Conservation (phyloP, 2,888 invertebrate genomes). For the Gymnocheta viridis region DNA sequence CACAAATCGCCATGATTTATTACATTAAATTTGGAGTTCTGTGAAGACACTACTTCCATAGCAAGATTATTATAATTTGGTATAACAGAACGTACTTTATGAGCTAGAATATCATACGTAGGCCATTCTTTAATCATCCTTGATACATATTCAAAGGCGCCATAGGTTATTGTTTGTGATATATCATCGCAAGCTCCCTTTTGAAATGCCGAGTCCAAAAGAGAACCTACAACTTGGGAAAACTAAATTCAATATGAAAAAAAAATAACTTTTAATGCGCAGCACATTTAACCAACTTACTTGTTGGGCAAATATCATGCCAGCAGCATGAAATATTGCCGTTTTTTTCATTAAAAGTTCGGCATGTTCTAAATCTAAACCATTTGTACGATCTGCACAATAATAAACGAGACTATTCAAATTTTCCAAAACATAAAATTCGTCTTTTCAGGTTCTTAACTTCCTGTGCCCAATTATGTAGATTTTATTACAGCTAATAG, state of each 20-base stretch:
- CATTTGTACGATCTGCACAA: slow-evolving; percentile 82
- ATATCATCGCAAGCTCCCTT: slow-evolving; percentile 68
- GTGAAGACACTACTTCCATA: slow-evolving; percentile 68
- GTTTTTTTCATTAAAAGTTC: slow-evolving; percentile 82
- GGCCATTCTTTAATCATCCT: slow-evolving; percentile 74
- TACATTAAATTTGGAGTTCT: slow-evolving; percentile 77
- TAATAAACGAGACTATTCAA: slow-evolving; percentile 82
- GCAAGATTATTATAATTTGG: slow-evolving; percentile 73
- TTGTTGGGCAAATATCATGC: slow-evolving; percentile 83
- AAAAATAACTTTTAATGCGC: too few relatives aligned
- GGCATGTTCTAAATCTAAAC: slow-evolving; percentile 83
- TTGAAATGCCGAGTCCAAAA: too few relatives aligned
- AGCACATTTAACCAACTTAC: slow-evolving; percentile 74
- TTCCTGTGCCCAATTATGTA: too few relatives aligned
- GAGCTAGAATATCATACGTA: slow-evolving; percentile 79
- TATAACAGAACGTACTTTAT: slow-evolving; percentile 77
- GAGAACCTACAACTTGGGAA: slow-evolving; percentile 71
- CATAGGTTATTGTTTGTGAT: slow-evolving; percentile 67
- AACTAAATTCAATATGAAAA: slow-evolving; percentile 58
- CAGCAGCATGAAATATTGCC: slow-evolving; percentile 84
- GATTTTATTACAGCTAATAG: too few relatives aligned
- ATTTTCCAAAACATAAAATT: slow-evolving; percentile 78
- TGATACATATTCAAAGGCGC: slow-evolving; percentile 71
- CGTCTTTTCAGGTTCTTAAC: too few relatives aligned
- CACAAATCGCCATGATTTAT: slow-evolving; percentile 83